Conservation (phyloP, 2,888 invertebrate genomes). For the Dynastes grantii region DNA sequence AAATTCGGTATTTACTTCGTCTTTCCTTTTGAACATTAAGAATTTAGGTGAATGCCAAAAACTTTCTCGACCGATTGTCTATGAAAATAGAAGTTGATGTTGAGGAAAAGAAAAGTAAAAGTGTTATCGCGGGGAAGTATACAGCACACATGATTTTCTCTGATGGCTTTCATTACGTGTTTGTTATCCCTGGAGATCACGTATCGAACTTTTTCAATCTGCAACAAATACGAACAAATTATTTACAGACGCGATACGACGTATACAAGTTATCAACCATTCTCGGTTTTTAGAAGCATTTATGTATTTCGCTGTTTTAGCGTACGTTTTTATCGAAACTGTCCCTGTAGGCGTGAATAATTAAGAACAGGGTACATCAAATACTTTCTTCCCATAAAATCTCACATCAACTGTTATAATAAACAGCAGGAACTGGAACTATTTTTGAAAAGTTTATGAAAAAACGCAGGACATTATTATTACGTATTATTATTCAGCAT, state of each 20-base stretch:
- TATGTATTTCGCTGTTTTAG: too few species aligned
- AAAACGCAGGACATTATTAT: too few species aligned
- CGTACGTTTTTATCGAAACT: too few species aligned
- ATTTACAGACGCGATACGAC: slow-evolving; percentile 55
- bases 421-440: too few species aligned
- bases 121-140: slow-evolving; percentile 14
- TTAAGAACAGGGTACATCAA: too few species aligned
- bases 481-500: too few species aligned
- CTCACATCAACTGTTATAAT: too few species aligned
- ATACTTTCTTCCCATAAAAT: too few species aligned
- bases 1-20: slow-evolving; percentile 5
- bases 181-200: slow-evolving; percentile 49
- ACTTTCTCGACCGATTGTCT: slow-evolving; percentile 36
- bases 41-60: slow-evolving; percentile 12
- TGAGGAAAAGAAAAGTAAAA: slow-evolving; percentile 37
- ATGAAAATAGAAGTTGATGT: background rate
- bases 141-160: slow-evolving; percentile 19
- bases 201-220: slow-evolving; percentile 58
- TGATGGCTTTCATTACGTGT: slow-evolving; percentile 55
- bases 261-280: slow-evolving; percentile 15
- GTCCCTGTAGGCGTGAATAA: too few species aligned
- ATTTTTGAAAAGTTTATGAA: too few species aligned
- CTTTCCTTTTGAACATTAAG: slow-evolving; percentile 14
- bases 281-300: too few species aligned
- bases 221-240: slow-evolving; percentile 58